These are phyloP conservation scores for Flabesymbios commensalis DNA, from an alignment of 2,888 invertebrate species.

Conservation along the genomic window DNA sequence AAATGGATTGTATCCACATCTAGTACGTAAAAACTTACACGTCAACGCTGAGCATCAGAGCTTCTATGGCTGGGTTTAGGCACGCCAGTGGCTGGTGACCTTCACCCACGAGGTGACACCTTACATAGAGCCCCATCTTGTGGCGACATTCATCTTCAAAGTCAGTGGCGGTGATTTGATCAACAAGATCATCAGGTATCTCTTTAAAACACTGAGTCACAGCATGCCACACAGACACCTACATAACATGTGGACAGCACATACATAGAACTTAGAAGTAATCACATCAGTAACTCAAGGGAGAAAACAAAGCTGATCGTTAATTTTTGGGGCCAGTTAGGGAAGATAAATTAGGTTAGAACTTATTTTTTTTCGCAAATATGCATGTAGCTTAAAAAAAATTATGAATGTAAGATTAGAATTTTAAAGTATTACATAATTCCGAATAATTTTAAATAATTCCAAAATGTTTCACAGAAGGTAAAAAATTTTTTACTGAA, in stretches of 20 bases:
- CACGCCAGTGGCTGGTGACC: constrained; percentile 50
- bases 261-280: not conserved
- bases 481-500: too few relatives aligned
- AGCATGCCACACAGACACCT: not conserved
- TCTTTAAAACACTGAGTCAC: constrained; percentile 43
- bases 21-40: not conserved
- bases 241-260: not conserved
- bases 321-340: too few relatives aligned
- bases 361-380: too few relatives aligned
- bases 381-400: too few relatives aligned
- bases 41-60: not conserved
- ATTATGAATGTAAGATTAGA: too few relatives aligned
- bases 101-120: constrained; percentile 48
- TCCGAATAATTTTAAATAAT: too few relatives aligned
- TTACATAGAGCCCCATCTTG: constrained; percentile 40
- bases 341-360: too few relatives aligned
- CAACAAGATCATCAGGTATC: constrained; percentile 49
- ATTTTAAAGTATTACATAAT: too few relatives aligned
- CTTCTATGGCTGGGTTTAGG: constrained; percentile 52
- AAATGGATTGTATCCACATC: not conserved
- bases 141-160: constrained; percentile 33
- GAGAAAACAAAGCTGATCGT: too few relatives aligned
- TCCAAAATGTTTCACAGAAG: too few relatives aligned
- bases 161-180: constrained; percentile 44
- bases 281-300: not conserved